Percentiles rank a stretch among this genome's conserved stretches.
phyloP scores from a whole-genome alignment of 2,113 vertebrate species.

The Propithecus coquereli region DNA sequence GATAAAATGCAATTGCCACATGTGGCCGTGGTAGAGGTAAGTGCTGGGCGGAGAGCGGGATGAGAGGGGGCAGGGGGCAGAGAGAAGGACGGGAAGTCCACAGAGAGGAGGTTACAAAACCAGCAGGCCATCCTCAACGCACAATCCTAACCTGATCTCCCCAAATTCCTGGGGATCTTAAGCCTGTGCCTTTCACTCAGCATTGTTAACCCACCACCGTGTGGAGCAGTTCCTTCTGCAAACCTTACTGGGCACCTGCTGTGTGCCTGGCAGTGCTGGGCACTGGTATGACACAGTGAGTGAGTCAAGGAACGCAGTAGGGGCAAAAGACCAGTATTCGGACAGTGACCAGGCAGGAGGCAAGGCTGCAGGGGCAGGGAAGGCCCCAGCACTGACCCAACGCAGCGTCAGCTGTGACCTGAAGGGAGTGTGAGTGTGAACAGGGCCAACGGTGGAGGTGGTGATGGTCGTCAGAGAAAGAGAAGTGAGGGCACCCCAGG shows the following conservation, averaged over 20 bases:
- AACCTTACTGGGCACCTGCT: too few relatives aligned
- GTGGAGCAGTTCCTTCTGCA: background rate
- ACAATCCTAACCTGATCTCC: background rate
- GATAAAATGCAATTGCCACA: background rate
- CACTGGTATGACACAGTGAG: background rate
- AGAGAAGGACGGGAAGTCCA: background rate
- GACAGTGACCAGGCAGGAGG: background rate
- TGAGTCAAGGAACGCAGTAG: background rate
- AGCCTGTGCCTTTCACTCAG: background rate
- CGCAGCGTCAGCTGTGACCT: background rate
- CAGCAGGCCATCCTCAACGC: background rate
- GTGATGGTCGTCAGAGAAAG: background rate
- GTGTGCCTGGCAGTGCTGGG: background rate
- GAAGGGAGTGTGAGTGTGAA: background rate
- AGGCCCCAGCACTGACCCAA: accelerated
- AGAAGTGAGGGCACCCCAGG: too few relatives aligned
- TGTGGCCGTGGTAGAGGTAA: background rate
- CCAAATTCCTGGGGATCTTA: background rate
- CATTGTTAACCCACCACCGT: accelerated
- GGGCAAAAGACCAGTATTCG: background rate
- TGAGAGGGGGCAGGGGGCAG: background rate
- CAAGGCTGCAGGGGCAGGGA: background rate
- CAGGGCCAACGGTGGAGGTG: background rate
- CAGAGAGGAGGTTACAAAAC: background rate
- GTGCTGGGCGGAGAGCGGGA: background rate